These are phyloP conservation scores for Sycophila sp. DNA, from an alignment of 1,140 invertebrate species.

Conservation along the genomic window DNA sequence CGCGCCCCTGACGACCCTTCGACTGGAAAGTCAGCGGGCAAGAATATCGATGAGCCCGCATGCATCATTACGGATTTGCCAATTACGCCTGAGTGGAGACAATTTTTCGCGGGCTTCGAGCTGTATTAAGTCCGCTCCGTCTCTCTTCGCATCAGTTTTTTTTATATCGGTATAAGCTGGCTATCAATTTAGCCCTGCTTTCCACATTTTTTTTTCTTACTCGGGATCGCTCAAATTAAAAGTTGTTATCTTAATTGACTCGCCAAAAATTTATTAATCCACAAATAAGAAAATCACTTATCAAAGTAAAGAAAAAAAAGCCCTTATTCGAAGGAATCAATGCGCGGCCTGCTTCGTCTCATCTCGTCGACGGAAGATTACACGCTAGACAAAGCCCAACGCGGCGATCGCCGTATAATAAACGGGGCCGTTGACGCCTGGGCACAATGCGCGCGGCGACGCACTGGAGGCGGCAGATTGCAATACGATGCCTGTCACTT, in stretches of 20 bases:
- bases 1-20: not conserved
- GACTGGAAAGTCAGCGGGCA: not conserved
- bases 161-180: too few species aligned
- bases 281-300: too few species aligned
- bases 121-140: too few species aligned
- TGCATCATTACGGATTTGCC: slow-evolving; percentile 13
- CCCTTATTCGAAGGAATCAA: too few species aligned
- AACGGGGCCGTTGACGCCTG: not conserved
- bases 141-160: too few species aligned
- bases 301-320: too few species aligned
- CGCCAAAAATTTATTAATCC: too few species aligned
- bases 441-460: not conserved
- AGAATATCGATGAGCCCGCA: slow-evolving; percentile 18
- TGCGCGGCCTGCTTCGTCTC: not conserved
- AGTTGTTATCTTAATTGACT: too few species aligned
- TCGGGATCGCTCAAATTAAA: too few species aligned
- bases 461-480: not conserved
- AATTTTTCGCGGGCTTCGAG: too few species aligned
- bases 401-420: not conserved
- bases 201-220: too few species aligned
- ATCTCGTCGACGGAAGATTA: not conserved
- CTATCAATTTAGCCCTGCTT: too few species aligned
- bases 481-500: slow-evolving; percentile 22
- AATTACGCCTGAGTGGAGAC: not conserved
- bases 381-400: not conserved